Evolutionary conservation across 2,797 vertebrate genomes (phyloP).

Genomic region (Psittacula derbiana): DNA sequence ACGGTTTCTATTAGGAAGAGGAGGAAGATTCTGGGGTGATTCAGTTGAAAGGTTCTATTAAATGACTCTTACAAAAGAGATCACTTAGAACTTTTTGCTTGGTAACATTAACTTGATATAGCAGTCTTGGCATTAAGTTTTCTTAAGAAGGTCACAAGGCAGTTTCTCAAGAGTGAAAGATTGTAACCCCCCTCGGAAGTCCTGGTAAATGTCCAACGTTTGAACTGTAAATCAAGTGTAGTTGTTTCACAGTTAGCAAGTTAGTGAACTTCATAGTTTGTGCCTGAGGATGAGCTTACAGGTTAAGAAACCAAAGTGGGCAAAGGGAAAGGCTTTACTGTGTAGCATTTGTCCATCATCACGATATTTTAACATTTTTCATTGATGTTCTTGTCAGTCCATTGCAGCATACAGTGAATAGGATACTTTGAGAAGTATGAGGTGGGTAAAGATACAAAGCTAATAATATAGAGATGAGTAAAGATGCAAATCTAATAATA

Average conservation of each 20-base stretch:
- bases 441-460: not conserved
- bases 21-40: conserved; percentile 7
- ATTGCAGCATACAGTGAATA: not conserved
- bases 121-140: conserved; percentile 1
- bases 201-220: not conserved
- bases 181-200: not conserved
- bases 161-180: conserved; percentile 2
- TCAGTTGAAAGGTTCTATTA: not conserved
- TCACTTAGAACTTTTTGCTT: conserved; percentile 14
- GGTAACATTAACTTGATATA: conserved; percentile 24
- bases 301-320: not conserved
- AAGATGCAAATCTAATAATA: not conserved
- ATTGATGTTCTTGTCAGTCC: not conserved
- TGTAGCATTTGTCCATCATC: not conserved
- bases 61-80: not conserved
- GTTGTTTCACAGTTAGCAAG: not conserved
- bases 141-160: not conserved
- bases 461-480: not conserved
- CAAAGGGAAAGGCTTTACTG: not conserved
- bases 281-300: not conserved
- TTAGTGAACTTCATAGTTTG: not conserved
- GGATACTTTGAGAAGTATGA: not conserved
- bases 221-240: not conserved
- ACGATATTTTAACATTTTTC: not conserved
- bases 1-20: not conserved